Conservation (phyloP, 2,113 vertebrate genomes). For the Canis aureus region DNA sequence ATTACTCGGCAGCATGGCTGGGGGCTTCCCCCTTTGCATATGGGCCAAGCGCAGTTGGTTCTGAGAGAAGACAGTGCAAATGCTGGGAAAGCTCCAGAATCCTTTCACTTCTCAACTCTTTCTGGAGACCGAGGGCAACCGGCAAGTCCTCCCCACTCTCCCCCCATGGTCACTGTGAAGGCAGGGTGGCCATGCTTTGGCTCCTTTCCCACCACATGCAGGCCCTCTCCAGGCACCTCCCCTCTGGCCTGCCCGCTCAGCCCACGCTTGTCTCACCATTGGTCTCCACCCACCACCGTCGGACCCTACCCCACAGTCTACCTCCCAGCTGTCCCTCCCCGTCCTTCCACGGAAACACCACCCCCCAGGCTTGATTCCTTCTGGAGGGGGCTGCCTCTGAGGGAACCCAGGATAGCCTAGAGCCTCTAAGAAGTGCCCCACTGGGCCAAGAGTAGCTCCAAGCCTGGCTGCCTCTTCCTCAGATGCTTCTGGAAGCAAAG, state of each 20-base stretch:
- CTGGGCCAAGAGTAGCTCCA: neutral
- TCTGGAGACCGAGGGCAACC: neutral
- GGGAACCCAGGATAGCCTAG: neutral
- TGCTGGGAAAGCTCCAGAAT: neutral
- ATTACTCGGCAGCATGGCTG: neutral
- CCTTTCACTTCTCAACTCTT: neutral
- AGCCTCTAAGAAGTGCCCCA: neutral
- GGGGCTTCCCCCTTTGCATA: neutral
- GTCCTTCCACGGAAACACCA: neutral
- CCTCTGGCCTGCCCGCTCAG: neutral
- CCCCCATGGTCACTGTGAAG: rapidly evolving
- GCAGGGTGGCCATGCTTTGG: neutral
- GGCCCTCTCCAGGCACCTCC: neutral
- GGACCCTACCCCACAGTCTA: neutral
- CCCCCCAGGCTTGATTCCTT: neutral
- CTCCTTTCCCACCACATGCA: neutral
- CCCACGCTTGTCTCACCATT: neutral
- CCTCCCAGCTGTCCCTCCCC: neutral
- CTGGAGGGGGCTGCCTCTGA: neutral
- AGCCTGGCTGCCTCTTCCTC: conserved; percentile 48
- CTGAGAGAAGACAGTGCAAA: neutral
- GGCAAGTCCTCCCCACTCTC: neutral
- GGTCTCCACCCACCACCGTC: neutral
- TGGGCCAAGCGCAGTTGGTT: neutral
- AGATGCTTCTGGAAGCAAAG: conserved; percentile 81